Conservation (phyloP, 2,888 invertebrate genomes). For the Nomada ruficornis region DNA sequence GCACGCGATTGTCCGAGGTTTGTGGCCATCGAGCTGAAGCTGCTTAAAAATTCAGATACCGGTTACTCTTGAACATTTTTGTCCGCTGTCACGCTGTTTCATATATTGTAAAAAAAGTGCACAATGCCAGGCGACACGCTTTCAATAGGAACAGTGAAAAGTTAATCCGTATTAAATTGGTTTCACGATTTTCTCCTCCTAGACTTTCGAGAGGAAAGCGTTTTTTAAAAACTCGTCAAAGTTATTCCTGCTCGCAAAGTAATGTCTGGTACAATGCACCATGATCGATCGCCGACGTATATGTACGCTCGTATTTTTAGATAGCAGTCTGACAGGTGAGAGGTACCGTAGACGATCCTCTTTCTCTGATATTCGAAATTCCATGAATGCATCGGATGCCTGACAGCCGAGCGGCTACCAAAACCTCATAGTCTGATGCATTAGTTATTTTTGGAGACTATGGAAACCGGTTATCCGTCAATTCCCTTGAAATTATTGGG, state of each 20-base stretch:
- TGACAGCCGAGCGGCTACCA: conserved; percentile 56
- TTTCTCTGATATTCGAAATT: conserved; percentile 60
- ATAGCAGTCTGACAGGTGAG: conserved; percentile 62
- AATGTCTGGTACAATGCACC: conserved; percentile 43
- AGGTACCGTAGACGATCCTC: conserved; percentile 62
- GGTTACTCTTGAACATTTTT: conserved; percentile 41
- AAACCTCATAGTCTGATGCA: conserved; percentile 44
- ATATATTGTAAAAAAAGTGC: not conserved
- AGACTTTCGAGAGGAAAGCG: too few relatives aligned
- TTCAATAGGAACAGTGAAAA: not conserved
- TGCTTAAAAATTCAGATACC: conserved; percentile 41
- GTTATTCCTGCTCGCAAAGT: conserved; percentile 19
- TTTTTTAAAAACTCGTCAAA: conserved; percentile 10
- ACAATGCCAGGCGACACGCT: not conserved
- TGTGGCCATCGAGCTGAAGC: conserved; percentile 22
- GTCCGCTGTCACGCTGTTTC: not conserved
- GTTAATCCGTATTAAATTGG: not conserved
- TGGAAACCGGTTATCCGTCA: conserved; percentile 30
- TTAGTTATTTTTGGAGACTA: conserved; percentile 57
- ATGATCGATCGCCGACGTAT: conserved; percentile 59
- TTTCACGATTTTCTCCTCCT: not conserved
- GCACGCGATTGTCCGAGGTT: conserved; percentile 58
- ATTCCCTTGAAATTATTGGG: conserved; percentile 19
- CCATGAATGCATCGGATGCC: conserved; percentile 49
- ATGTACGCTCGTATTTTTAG: conserved; percentile 66